phyloP scores from a whole-genome alignment of 2,888 invertebrate species.

The Drosophila vallismaia region DNA sequence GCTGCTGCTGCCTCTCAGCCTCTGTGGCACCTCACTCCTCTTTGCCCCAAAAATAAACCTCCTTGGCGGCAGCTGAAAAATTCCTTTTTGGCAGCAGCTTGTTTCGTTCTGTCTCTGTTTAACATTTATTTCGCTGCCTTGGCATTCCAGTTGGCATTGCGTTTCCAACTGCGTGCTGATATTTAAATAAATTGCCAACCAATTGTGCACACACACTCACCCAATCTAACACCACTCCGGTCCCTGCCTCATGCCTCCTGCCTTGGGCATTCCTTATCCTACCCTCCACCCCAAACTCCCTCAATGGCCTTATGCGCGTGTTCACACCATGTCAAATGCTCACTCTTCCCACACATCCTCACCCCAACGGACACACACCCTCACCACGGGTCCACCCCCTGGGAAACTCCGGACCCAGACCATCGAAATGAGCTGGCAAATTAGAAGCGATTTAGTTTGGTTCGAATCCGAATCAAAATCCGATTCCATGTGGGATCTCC shows the following conservation, averaged over 20 bases:
- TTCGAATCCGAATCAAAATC: constrained; percentile 3
- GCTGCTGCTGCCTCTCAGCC: constrained; percentile 9
- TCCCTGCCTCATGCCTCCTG: no score
- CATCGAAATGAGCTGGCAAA: constrained; percentile 58
- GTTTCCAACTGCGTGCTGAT: constrained; percentile 76
- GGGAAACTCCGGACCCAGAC: constrained; percentile 10
- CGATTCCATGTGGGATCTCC: constrained; percentile 45
- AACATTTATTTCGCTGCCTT: constrained; percentile 64
- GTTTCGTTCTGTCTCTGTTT: constrained; percentile 51
- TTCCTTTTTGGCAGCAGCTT: constrained; percentile 73
- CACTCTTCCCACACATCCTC: no score
- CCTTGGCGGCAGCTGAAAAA: constrained; percentile 74
- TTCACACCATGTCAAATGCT: constrained; percentile 72
- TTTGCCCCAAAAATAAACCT: constrained; percentile 7
- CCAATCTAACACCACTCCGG: constrained; percentile 12
- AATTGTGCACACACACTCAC: constrained; percentile 65
- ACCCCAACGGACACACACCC: no score
- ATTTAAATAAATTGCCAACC: constrained; percentile 79
- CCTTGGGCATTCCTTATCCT: not conserved
- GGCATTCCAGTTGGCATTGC: constrained; percentile 78
- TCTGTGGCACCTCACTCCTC: constrained; percentile 5
- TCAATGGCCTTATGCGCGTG: constrained; percentile 67
- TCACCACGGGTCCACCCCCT: not conserved
- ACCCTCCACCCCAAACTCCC: constrained; percentile 38
- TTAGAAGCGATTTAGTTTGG: constrained; percentile 62